Evolutionary conservation across 1,140 invertebrate genomes (phyloP), one percentile per base, ranked within the genome.

Genomic region (Achroia grisella): DNA sequence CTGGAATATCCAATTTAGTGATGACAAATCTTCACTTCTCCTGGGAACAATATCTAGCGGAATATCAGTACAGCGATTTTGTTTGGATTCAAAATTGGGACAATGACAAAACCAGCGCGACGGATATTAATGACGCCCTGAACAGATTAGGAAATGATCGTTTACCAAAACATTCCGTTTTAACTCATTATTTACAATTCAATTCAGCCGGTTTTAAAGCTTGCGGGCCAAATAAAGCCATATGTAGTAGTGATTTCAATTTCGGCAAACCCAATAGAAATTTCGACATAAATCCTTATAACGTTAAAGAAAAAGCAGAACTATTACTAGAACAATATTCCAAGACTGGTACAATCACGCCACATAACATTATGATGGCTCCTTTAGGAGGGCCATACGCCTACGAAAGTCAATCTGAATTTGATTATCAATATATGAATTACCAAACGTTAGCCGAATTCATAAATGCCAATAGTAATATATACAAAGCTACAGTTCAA

Each of bases 401-500:
- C 2, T 96, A 93, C 64, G 91, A 94, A 63, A 86, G 90, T 34
- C 87, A 90, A 30, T 86, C 91, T 9, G 94, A 96, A 69, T 95
- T 94, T 91, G 92, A 95, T 63, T 94, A 94, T 66, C 95, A 97
- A 68, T 95, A 94, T 62, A 89, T 88, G 13, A 96, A 95, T 68
- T 96, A 95, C 70, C 90, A 92, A 43, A 89, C 90, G 53, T 79
- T 97, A 10, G 90, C 94, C 23, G 89, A 95, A 42, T 94, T 91
- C 57, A 92, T 96, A 32, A 96, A 96, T 65, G 79, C 82, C 8
- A 87, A 91, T 30, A 88, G 89, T 11, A 86, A 92, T 9, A 88
- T 90, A 27, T 91, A 92, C 62, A 90, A 92, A 68, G 90, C 91
- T 0, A 90, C 91, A 43, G 87, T 96, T 14, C 65, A 88, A 27